Percentiles rank a stretch among this genome's conserved stretches.
Evolutionary conservation across 2,797 vertebrate genomes (phyloP).

Genomic region (Myripristis murdjan): DNA sequence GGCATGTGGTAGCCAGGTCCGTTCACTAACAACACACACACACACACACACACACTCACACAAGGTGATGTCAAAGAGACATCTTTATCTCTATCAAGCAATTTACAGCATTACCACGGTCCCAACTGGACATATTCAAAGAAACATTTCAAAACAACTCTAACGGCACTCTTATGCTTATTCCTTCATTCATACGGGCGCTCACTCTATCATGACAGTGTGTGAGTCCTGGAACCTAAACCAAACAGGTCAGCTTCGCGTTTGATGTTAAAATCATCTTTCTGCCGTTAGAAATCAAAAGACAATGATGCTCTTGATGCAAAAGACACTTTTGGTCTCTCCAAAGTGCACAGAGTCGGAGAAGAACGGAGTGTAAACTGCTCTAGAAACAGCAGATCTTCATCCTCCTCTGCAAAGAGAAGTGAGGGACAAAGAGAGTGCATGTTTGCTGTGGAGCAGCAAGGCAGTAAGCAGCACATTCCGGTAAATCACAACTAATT

Average conservation of each 20-base stretch:
- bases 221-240: neutral
- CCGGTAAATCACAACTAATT: conserved; percentile 84
- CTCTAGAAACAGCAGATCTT: conserved; percentile 16
- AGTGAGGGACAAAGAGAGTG: conserved; percentile 27
- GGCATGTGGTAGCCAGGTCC: conserved; percentile 2
- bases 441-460: conserved; percentile 62
- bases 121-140: conserved; percentile 3
- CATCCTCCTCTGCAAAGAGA: neutral
- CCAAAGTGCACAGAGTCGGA: neutral
- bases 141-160: neutral
- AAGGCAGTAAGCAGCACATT: conserved; percentile 80
- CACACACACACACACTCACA: conserved; percentile 4
- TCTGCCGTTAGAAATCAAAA: neutral
- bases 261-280: conserved; percentile 21
- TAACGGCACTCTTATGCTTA: neutral
- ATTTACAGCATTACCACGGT: neutral
- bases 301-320: neutral
- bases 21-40: neutral
- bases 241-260: neutral
- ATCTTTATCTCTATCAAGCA: conserved; percentile 8
- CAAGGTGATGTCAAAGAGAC: neutral
- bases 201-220: no score
- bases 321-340: neutral
- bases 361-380: conserved; percentile 29
- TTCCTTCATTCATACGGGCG: no score